Conservation (phyloP, 2,888 invertebrate species). For the Phyto melanocephala region DNA sequence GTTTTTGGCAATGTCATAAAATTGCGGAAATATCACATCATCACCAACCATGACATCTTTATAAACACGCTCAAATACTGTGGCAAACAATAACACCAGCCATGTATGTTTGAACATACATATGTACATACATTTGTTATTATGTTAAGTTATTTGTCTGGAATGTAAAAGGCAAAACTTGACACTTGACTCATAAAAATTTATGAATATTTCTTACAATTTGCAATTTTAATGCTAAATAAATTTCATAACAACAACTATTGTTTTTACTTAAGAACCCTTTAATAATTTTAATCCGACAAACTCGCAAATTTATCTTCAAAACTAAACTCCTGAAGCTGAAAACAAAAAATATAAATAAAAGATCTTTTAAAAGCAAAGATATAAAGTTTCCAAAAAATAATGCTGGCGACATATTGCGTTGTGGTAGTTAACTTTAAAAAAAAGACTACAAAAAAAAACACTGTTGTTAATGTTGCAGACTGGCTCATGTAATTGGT, state of each 20-base stretch:
- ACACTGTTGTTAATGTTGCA: constrained; percentile 17
- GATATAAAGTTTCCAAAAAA: not conserved
- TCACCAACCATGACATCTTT: not conserved
- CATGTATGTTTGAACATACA: too few species aligned
- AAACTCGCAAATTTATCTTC: not conserved
- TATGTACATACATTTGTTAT: not conserved
- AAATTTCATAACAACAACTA: constrained; percentile 14
- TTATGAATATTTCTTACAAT: constrained; percentile 25
- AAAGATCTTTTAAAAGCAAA: not conserved
- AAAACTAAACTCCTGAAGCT: constrained; percentile 8
- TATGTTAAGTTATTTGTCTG: constrained; percentile 35
- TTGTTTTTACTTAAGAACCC: constrained; percentile 30
- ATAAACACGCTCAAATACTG: not conserved
- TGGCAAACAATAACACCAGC: not conserved
- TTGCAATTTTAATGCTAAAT: too few species aligned
- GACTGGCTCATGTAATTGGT: constrained; percentile 9
- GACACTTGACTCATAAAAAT: constrained; percentile 60
- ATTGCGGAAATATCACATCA: constrained; percentile 62
- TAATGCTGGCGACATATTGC: constrained; percentile 54
- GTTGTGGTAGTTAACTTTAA: constrained; percentile 20
- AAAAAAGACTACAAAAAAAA: not conserved
- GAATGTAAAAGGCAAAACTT: constrained; percentile 29
- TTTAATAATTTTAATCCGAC: constrained; percentile 47
- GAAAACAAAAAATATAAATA: not conserved
- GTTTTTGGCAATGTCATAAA: constrained; percentile 60